Base-by-base conservation (phyloP, 2,797 vertebrate genomes). In the Anas flavirostris region DNA sequence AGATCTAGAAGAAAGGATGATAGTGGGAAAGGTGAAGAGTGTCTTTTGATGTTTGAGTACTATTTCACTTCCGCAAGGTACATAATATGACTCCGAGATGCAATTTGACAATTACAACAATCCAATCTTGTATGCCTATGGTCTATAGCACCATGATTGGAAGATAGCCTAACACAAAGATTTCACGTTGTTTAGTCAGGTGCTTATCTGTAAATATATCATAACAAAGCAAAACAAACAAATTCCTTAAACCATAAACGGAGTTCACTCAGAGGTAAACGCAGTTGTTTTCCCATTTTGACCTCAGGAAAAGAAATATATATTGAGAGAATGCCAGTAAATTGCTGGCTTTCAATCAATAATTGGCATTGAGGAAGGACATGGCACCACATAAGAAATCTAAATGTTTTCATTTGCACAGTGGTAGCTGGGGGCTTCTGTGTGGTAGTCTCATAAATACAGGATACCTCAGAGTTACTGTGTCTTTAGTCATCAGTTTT, bases 381-480 rank as follows among this genome's bases (percentile, higher is more conserved):
- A n/a, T 23, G 43, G 19, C 5, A 59, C 25, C 70, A 75, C 19
- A 50, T 35, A 33, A 64, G 41, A 58, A 75, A 66, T 66, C 16
- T 2, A 26, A 48, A 62, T 31, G 8, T 4, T 79, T 46, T 70
- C 1, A 26, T 67, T 79, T 67, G 8, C 41, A 58, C 21, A 33
- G 11, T 63, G 28, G 29, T 37, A 79, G 10, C 26, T 44, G 9
- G 4, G 15, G 4, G 2, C 5, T 88, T 55, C 41, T 19, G 5
- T 7, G 12, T 1, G 0, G 10, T 60, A 17, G 68, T 53, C 41
- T 48, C 41, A 46, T 31, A 70, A 79, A 58, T 22, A 62, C 10
- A 58, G 9, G 26, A 3, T 33, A 43, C 16, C 10, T 37, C 0
- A 0, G 18, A 21, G 29, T 7, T 64, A 10, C 23, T 13, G 25